Percentiles rank a stretch among this genome's conserved stretches.
Conservation (phyloP, 2,797 vertebrate genomes). For the Crocidura indochinensis region DNA sequence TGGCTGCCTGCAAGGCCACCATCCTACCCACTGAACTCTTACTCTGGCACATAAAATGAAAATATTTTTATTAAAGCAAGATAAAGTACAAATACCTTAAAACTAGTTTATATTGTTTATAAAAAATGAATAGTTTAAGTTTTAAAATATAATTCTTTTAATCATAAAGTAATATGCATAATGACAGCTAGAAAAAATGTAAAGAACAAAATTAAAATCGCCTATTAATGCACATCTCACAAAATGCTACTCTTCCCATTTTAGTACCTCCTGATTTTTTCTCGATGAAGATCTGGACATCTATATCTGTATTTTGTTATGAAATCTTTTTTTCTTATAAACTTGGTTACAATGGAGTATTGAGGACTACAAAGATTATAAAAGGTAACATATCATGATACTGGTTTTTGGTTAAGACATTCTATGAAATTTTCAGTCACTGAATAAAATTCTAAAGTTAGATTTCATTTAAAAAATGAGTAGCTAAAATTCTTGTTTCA, state of each 20-base stretch:
- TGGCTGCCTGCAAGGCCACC: too few relatives aligned
- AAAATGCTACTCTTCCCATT: slow-evolving; percentile 1
- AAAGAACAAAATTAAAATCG: slow-evolving; percentile 50
- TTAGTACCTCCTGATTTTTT: neutral
- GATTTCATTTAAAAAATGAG: slow-evolving; percentile 31
- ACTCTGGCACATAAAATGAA: too few relatives aligned
- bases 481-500: slow-evolving; percentile 37
- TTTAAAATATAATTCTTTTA: slow-evolving; percentile 37
- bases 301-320: neutral
- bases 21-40: too few relatives aligned
- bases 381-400: neutral
- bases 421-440: neutral
- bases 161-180: slow-evolving; percentile 33
- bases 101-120: neutral
- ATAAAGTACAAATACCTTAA: neutral
- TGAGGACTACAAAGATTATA: slow-evolving; percentile 9
- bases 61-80: slow-evolving; percentile 35
- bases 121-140: slow-evolving; percentile 23
- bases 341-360: neutral
- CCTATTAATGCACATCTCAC: neutral
- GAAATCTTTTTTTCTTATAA: slow-evolving; percentile 48
- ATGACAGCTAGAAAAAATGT: neutral
- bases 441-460: slow-evolving; percentile 29
- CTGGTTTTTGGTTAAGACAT: neutral
- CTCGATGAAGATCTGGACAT: neutral